phyloP scores from a whole-genome alignment of 2,113 vertebrate species.

The Oplegnathus fasciatus region DNA sequence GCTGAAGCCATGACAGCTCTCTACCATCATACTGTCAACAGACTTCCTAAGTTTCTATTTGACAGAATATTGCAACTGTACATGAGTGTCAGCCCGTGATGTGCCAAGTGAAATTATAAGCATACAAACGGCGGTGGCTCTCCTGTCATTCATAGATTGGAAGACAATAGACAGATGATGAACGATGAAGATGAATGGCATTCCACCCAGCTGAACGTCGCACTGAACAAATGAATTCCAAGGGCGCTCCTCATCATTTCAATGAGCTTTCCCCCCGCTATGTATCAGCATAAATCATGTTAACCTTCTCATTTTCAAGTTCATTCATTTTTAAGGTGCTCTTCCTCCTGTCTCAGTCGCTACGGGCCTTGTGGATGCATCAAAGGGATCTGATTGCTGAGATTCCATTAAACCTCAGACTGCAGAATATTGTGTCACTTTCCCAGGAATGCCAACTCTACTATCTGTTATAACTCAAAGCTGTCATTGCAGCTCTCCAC shows the following conservation, averaged over 20 bases:
- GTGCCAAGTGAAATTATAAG: conserved; percentile 50
- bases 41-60: conserved; percentile 20
- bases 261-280: conserved; percentile 66
- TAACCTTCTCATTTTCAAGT: conserved; percentile 84
- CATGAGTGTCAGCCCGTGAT: conserved; percentile 40
- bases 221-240: conserved; percentile 77
- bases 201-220: conserved; percentile 45
- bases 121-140: conserved; percentile 31
- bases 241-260: conserved; percentile 76
- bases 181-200: conserved; percentile 76
- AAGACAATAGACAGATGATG: conserved; percentile 76
- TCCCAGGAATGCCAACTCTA: conserved; percentile 65
- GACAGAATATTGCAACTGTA: conserved; percentile 29
- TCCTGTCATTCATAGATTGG: conserved; percentile 61
- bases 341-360: conserved; percentile 57
- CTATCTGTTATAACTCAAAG: conserved; percentile 64
- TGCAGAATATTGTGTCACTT: conserved; percentile 69
- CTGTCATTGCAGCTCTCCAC: conserved; percentile 57
- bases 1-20: background rate
- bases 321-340: conserved; percentile 82
- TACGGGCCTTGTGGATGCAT: conserved; percentile 54
- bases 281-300: conserved; percentile 79
- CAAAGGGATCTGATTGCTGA: conserved; percentile 65
- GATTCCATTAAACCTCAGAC: conserved; percentile 72
- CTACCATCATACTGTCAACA: background rate